Evolutionary conservation across 2,888 invertebrate species (phyloP).

Genomic region (Nasonia oneida): DNA sequence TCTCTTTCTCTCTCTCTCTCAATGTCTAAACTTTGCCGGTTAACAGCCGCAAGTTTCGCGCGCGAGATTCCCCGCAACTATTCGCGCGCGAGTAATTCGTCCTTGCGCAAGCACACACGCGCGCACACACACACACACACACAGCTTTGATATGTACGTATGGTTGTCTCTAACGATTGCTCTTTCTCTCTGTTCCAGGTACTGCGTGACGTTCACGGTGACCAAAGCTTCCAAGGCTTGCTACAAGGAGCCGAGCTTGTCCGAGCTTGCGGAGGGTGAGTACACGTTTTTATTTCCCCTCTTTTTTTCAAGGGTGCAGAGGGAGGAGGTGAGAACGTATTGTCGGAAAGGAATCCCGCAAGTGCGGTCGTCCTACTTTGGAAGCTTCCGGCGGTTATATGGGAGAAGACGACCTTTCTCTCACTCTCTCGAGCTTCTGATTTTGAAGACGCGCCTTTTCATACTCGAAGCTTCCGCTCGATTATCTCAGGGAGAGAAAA

Average conservation of each 20-base stretch:
- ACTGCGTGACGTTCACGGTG: slow-evolving; percentile 92
- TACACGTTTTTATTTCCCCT: background rate
- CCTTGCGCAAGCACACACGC: too few relatives aligned
- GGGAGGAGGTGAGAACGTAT: background rate
- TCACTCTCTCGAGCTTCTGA: slow-evolving; percentile 3
- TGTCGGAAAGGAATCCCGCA: slow-evolving; percentile 28
- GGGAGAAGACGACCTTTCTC: slow-evolving; percentile 48
- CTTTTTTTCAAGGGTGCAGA: background rate
- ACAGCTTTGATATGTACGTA: background rate
- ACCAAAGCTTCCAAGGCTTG: slow-evolving; percentile 91
- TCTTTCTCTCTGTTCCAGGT: slow-evolving; percentile 82
- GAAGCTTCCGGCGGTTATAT: slow-evolving; percentile 46
- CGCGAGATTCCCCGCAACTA: background rate
- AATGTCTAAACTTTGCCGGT: background rate
- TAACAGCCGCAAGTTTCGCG: background rate
- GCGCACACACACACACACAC: too few relatives aligned
- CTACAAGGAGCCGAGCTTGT: slow-evolving; percentile 87
- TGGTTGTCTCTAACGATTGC: background rate
- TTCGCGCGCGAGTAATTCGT: background rate
- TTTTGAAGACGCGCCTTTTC: slow-evolving; percentile 42
- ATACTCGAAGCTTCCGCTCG: slow-evolving; percentile 55
- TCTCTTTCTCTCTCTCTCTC: background rate
- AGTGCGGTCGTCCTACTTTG: slow-evolving; percentile 28
- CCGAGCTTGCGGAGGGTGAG: slow-evolving; percentile 87
- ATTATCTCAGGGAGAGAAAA: slow-evolving; percentile 54